Evolutionary conservation across 2,797 vertebrate genomes (phyloP), one percentile per base, ranked within the genome.

Genomic region (Gadopsis bispinosus): DNA sequence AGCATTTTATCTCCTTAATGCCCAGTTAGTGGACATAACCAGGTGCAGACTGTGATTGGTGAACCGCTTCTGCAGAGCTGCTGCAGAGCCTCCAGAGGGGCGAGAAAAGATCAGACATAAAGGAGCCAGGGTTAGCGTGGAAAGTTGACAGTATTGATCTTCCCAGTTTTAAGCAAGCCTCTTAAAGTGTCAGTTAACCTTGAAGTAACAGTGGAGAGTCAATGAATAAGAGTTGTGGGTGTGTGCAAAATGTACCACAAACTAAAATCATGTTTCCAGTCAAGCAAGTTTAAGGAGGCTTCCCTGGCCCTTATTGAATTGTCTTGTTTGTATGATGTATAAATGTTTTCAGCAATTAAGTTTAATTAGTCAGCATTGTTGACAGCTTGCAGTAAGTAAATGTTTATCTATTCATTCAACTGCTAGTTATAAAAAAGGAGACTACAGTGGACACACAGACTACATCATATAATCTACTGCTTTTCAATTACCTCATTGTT

Each of bases 401-500:
- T 17, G 9, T 43, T 58, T 56, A 58, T 59, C 17, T 63, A n/a
- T 56, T 43, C 16, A 67, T 39, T 39, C 19, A 17, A 33, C 59
- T 56, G 41, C 26, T 71, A 20, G 7, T 45, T 47, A 33, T 5
- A 43, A 14, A 67, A 8, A 33, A 50, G 4, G 7, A n/a, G 19
- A 16, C 13, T 31, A 50, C 22, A 37, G 29, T 20, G 26, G 37
- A 50, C 7, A 48, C 39, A 16, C 3, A 19, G 14, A 41, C 26
- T 7, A 4, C 20, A n/a, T 69, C 20, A 45, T 54, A 13, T 56
- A 29, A 33, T 70, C 45, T 10, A 41, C 5, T 35, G 2, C 43
- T 26, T 53, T 39, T 56, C 17, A 41, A 17, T 19, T 47, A 47
- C 31, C 12, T 33, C 39, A 35, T 50, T 73, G 43, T 71, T 70